A percentile compares a stretch with the other conserved stretches of the same genome.
Conservation (phyloP, 1,140 invertebrate species). For the Aphelinus certus region DNA sequence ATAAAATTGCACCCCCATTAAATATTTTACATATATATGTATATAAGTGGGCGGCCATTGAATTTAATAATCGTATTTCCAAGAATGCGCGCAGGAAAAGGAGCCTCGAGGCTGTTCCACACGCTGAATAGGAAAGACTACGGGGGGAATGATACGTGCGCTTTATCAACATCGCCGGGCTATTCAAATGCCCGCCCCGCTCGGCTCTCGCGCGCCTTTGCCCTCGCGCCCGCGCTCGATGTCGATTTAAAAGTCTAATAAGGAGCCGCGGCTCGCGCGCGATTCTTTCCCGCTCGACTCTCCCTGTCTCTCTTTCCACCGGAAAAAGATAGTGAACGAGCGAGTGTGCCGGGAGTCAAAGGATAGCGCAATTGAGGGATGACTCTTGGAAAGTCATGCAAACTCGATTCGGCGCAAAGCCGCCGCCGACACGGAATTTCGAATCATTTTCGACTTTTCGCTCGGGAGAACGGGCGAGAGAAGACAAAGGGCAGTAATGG, state of each 20-base stretch:
- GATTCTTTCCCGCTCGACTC: constrained; percentile 5
- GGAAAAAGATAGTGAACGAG: neutral
- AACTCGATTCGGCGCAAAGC: constrained; percentile 45
- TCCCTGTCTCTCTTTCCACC: neutral
- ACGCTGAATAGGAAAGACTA: too few relatives aligned
- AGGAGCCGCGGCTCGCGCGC: constrained; percentile 7
- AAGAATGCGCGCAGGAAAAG: too few relatives aligned
- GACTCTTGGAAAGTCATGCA: constrained; percentile 50
- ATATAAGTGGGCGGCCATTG: too few relatives aligned
- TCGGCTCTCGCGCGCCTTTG: neutral
- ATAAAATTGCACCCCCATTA: too few relatives aligned
- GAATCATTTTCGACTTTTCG: neutral
- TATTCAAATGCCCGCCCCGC: neutral
- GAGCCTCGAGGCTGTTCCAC: too few relatives aligned
- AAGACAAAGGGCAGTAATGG: too few relatives aligned
- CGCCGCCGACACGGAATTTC: too few relatives aligned
- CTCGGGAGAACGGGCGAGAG: neutral
- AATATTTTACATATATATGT: too few relatives aligned
- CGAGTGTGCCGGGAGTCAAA: constrained; percentile 43
- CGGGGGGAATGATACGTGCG: neutral
- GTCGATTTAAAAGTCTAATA: constrained; percentile 55
- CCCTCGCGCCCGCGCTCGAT: constrained; percentile 9
- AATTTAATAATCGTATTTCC: too few relatives aligned
- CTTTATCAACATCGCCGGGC: neutral
- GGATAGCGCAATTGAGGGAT: constrained; percentile 46